Conservation (phyloP, 1,140 invertebrate species). For the Lineus longissimus region DNA sequence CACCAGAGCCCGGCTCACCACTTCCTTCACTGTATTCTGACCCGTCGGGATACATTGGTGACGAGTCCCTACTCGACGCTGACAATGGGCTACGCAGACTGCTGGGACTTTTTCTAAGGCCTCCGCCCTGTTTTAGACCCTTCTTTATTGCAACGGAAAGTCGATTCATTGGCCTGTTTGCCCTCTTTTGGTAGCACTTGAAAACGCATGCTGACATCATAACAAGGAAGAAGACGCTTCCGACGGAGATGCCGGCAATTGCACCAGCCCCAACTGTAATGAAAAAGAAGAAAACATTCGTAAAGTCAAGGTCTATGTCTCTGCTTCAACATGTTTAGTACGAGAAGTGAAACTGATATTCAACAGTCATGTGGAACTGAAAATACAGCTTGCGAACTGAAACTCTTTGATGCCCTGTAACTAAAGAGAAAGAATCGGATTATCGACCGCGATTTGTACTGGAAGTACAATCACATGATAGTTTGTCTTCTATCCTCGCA, state of each 20-base stretch:
- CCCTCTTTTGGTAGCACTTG: conserved; percentile 42
- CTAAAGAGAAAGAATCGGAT: too few species aligned
- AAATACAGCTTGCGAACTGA: too few species aligned
- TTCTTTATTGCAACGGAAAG: conserved; percentile 50
- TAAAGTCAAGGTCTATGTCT: too few species aligned
- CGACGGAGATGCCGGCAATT: conserved; percentile 37
- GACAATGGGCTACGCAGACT: conserved; percentile 30
- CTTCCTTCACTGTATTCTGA: conserved; percentile 17
- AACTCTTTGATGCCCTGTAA: too few species aligned
- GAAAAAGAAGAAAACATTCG: conserved; percentile 14
- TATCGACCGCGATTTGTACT: too few species aligned
- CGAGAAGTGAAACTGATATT: too few species aligned
- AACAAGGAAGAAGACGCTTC: conserved; percentile 31
- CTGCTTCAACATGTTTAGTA: too few species aligned
- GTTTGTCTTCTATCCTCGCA: too few species aligned
- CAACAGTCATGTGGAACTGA: too few species aligned
- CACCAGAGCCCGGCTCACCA: not conserved
- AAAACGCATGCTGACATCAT: conserved; percentile 34
- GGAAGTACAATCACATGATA: too few species aligned
- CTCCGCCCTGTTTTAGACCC: conserved; percentile 42
- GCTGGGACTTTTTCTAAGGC: conserved; percentile 30
- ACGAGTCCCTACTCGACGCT: conserved; percentile 41
- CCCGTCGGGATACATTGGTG: conserved; percentile 31
- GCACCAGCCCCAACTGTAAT: conserved; percentile 34
- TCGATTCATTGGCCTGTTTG: conserved; percentile 38